Evolutionary conservation across 2,113 vertebrate species (phyloP).

Genomic region (Meles meles): DNA sequence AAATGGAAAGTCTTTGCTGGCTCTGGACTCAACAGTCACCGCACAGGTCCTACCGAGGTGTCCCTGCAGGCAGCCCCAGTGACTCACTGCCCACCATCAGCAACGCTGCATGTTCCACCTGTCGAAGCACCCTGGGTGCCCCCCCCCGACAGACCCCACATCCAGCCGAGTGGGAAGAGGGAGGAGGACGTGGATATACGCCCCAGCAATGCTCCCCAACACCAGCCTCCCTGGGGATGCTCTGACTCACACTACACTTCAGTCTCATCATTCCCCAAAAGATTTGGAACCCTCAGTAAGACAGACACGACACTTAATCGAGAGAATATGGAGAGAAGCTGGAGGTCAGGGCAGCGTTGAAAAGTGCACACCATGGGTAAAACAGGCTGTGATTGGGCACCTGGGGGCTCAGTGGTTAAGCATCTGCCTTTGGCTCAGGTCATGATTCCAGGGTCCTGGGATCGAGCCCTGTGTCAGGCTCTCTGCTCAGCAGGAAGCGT

Average conservation of each 20-base stretch:
- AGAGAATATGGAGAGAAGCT: background rate
- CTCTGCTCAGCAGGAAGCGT: no score
- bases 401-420: no score
- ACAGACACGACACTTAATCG: rapidly evolving
- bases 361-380: rapidly evolving
- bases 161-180: background rate
- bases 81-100: background rate
- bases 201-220: rapidly evolving
- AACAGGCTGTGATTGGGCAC: background rate
- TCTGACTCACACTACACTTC: background rate
- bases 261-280: background rate
- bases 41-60: rapidly evolving
- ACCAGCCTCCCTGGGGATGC: rapidly evolving
- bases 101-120: background rate
- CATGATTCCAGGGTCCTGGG: no score
- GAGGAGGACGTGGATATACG: rapidly evolving
- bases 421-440: no score
- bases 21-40: no score
- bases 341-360: background rate
- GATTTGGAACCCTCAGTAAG: background rate
- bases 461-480: no score
- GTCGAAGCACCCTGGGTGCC: background rate
- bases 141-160: rapidly evolving
- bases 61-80: background rate
- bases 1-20: background rate